Percentiles rank a stretch among this genome's conserved stretches.
Evolutionary conservation across 2,888 invertebrate genomes (phyloP).

Genomic region (Habroteleia sp.): DNA sequence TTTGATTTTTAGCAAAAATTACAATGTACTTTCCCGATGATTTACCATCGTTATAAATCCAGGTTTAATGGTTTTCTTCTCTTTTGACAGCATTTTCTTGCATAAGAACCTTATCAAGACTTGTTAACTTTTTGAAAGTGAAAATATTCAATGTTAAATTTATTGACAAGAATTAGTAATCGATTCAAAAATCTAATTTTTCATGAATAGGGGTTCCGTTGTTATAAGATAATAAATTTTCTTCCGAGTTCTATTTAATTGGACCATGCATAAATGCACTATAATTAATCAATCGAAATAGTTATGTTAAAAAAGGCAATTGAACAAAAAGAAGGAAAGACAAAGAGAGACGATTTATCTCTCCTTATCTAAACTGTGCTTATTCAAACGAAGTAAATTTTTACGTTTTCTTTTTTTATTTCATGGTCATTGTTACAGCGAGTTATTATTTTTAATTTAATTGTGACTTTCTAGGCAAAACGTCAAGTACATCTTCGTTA

Average conservation of each 20-base stretch:
- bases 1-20: conserved; percentile 22
- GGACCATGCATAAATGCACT: too few relatives aligned
- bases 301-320: too few relatives aligned
- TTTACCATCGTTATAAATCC: conserved; percentile 38
- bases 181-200: too few relatives aligned
- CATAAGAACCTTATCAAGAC: conserved; percentile 20
- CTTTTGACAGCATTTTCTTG: conserved; percentile 13
- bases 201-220: too few relatives aligned
- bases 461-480: conserved; percentile 58
- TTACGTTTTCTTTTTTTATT: conserved; percentile 56
- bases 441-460: conserved; percentile 60
- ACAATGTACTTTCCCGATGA: conserved; percentile 16
- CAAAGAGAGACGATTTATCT: not conserved
- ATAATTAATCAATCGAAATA: too few relatives aligned
- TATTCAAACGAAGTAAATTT: conserved; percentile 41
- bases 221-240: too few relatives aligned
- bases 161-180: conserved; percentile 2
- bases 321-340: not conserved
- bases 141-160: conserved; percentile 22
- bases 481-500: conserved; percentile 57
- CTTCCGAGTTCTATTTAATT: too few relatives aligned
- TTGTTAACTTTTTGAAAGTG: conserved; percentile 39
- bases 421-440: conserved; percentile 60
- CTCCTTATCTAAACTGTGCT: conserved; percentile 16
- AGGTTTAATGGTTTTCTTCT: conserved; percentile 15